Evolutionary conservation across 2,888 invertebrate species (phyloP).

Genomic region (Drosophila ezoana): DNA sequence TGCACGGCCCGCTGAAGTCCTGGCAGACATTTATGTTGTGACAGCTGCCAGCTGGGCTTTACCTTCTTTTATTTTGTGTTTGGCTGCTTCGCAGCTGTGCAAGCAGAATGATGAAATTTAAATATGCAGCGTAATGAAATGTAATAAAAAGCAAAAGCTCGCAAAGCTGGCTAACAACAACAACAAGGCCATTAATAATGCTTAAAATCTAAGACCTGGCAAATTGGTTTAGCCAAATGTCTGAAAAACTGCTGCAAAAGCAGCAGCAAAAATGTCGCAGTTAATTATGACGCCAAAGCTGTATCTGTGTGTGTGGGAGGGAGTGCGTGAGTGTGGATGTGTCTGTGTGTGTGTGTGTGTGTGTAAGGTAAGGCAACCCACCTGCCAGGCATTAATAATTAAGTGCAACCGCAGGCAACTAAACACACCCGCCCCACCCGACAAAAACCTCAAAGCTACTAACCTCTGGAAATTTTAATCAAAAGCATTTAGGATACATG

Average conservation of each 20-base stretch:
- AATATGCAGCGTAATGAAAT: conserved; percentile 56
- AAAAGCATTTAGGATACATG: conserved; percentile 7
- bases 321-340: neutral
- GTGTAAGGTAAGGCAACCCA: neutral
- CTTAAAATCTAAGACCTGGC: conserved; percentile 77
- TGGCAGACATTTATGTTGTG: conserved; percentile 53
- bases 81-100: conserved; percentile 10
- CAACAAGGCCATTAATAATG: conserved; percentile 68
- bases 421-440: neutral
- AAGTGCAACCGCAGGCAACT: conserved; percentile 26
- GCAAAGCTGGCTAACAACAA: conserved; percentile 26
- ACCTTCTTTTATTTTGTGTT: conserved; percentile 24
- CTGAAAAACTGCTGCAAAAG: conserved; percentile 45
- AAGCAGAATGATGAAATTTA: conserved; percentile 50
- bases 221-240: conserved; percentile 71
- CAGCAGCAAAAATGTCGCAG: conserved; percentile 65
- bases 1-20: conserved; percentile 47
- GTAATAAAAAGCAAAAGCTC: conserved; percentile 41
- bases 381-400: conserved; percentile 62
- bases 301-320: neutral
- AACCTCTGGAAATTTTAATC: neutral
- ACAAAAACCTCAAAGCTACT: conserved; percentile 2
- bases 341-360: conserved; percentile 1
- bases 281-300: conserved; percentile 72
- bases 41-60: conserved; percentile 53